Conservation (phyloP, 2,113 vertebrate species). For the Synodontis membranacea region DNA sequence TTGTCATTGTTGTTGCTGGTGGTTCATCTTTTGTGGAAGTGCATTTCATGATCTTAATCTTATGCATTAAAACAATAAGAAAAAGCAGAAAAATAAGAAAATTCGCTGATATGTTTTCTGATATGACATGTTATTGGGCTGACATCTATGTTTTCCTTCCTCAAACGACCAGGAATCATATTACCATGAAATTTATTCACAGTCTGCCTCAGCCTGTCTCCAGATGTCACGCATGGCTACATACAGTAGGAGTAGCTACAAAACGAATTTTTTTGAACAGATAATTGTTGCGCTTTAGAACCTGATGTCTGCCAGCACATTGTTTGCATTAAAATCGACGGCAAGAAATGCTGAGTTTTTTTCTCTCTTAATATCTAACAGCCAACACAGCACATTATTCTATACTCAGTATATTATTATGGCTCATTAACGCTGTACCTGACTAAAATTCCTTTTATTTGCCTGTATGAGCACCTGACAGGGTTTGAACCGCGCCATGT, state of each 20-base stretch:
- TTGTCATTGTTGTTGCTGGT: background rate
- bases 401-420: constrained; percentile 1
- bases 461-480: background rate
- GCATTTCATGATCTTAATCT: background rate
- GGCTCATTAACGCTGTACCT: background rate
- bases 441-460: background rate
- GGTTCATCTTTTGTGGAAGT: background rate
- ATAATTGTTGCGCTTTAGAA: constrained; percentile 3
- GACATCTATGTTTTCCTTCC: background rate
- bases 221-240: background rate
- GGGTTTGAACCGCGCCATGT: background rate
- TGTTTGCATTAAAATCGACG: background rate
- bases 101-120: background rate
- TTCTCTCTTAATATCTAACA: background rate
- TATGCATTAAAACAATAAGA: background rate
- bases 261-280: background rate
- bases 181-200: constrained; percentile 14
- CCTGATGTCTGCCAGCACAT: background rate
- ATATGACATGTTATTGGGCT: background rate
- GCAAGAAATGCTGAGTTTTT: background rate
- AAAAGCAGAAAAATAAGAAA: background rate
- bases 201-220: background rate
- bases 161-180: constrained; percentile 13
- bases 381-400: background rate
- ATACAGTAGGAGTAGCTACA: background rate